A percentile compares a stretch with the other conserved stretches of the same genome.
Conservation (phyloP, 2,113 vertebrate species). For the Leucoraja erinaceus region DNA sequence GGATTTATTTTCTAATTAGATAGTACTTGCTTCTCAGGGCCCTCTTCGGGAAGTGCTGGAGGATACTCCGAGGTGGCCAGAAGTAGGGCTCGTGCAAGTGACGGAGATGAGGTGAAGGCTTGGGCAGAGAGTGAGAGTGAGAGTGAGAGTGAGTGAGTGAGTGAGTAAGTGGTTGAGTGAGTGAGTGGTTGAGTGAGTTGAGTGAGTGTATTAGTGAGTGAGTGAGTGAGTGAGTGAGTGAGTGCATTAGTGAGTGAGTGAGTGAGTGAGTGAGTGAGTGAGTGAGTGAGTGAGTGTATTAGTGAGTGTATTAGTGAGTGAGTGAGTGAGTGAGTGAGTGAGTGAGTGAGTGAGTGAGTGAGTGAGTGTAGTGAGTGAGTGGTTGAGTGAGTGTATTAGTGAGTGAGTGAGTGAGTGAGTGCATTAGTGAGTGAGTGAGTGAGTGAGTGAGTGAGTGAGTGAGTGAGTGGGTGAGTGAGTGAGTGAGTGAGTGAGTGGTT, state of each 20-base stretch:
- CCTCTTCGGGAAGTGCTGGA: neutral
- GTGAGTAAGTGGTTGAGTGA: neutral
- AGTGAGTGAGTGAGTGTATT: neutral
- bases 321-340: no score
- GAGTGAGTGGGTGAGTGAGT: neutral
- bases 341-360: neutral
- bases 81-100: neutral
- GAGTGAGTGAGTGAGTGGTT: neutral
- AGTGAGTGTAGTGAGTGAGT: no score
- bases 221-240: no score
- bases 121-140: neutral
- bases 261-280: neutral
- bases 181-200: neutral
- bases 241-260: no score
- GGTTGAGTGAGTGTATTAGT: no score
- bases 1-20: conserved; percentile 23
- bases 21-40: neutral
- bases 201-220: no score
- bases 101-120: neutral
- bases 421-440: neutral
- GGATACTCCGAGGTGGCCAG: neutral
- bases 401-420: no score
- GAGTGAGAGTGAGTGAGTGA: no score
- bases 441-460: neutral
- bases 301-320: neutral